Evolutionary conservation across 2,888 invertebrate genomes (phyloP).

Genomic region (Carpatolechia fugitivella): DNA sequence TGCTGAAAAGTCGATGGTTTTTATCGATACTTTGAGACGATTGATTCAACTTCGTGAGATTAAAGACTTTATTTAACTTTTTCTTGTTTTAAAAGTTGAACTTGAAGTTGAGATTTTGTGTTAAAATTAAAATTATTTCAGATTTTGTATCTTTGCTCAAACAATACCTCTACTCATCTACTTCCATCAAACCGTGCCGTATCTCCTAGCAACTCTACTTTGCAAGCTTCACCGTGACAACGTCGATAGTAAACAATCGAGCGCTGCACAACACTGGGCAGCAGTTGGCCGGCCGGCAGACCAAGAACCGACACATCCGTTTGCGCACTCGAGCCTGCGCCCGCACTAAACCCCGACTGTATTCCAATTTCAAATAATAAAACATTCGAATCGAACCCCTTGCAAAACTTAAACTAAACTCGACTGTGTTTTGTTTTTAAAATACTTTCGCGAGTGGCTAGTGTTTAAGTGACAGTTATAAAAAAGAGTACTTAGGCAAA

Average conservation of each 20-base stretch:
- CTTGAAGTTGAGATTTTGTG: too few relatives aligned
- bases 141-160: too few relatives aligned
- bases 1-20: constrained; percentile 52
- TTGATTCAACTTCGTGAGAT: neutral
- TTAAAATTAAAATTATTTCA: too few relatives aligned
- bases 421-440: constrained; percentile 3
- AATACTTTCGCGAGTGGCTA: constrained; percentile 8
- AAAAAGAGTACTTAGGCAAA: constrained; percentile 21
- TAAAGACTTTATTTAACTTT: too few relatives aligned
- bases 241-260: constrained; percentile 54
- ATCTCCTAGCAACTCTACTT: neutral
- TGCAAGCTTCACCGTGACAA: constrained; percentile 21
- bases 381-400: constrained; percentile 5
- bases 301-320: constrained; percentile 73
- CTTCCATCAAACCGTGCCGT: neutral
- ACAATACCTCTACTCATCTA: too few relatives aligned
- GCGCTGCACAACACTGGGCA: constrained; percentile 54
- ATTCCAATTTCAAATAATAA: constrained; percentile 19
- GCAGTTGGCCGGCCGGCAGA: constrained; percentile 32
- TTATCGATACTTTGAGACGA: constrained; percentile 46
- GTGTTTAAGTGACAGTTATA: constrained; percentile 24
- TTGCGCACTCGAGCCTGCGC: constrained; percentile 67
- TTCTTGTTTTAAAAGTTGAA: too few relatives aligned
- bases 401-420: neutral
- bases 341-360: constrained; percentile 37